phyloP scores from a whole-genome alignment of 2,113 vertebrate genomes.

The Colius striatus region DNA sequence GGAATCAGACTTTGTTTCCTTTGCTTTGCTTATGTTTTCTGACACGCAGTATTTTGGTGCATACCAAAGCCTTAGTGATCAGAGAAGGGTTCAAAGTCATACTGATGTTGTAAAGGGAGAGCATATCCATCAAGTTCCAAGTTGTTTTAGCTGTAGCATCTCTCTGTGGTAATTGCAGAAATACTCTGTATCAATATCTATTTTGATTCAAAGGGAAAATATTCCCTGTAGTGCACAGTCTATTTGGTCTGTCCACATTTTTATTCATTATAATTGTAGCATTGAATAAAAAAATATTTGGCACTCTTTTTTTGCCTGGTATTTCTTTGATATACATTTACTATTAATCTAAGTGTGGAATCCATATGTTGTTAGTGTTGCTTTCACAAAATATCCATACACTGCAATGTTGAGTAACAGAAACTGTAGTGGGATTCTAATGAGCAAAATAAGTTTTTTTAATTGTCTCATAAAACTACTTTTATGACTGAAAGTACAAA shows the following conservation, averaged over 20 bases:
- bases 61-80: neutral
- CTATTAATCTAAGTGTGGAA: neutral
- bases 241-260: neutral
- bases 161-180: neutral
- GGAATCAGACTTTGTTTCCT: neutral
- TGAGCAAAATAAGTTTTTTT: neutral
- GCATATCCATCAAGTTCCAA: neutral
- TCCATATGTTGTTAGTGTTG: neutral
- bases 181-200: neutral
- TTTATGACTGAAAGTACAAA: neutral
- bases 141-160: neutral
- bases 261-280: neutral
- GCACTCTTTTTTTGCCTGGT: neutral
- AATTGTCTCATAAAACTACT: neutral
- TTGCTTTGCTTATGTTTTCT: neutral
- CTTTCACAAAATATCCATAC: neutral
- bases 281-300: neutral
- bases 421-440: neutral
- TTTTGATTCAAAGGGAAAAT: neutral
- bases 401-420: neutral
- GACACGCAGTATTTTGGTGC: neutral
- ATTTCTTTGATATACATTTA: neutral
- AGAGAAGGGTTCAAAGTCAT: neutral
- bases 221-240: neutral
- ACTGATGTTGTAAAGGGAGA: neutral